Evolutionary conservation across 2,113 vertebrate species (phyloP).

Genomic region (Varanus salvator): DNA sequence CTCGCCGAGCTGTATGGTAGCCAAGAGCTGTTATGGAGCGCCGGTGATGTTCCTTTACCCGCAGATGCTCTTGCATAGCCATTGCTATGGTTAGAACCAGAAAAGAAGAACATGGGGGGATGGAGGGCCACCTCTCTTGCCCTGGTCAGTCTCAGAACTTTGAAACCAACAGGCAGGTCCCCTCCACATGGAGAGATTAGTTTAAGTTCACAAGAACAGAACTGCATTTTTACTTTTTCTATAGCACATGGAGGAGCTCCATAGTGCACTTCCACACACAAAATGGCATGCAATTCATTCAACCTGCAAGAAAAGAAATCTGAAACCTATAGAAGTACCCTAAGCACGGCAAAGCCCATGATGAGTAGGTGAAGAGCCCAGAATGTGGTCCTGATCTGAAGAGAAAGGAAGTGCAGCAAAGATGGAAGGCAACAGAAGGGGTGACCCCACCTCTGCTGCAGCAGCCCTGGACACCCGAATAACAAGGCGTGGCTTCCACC

Average conservation of each 20-base stretch:
- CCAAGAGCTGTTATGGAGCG: slow-evolving; percentile 57
- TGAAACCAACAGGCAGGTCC: not conserved
- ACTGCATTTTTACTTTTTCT: not conserved
- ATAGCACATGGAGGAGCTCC: not conserved
- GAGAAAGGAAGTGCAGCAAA: not conserved
- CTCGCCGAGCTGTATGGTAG: slow-evolving; percentile 56
- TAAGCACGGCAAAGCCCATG: no score
- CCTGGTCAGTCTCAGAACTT: not conserved
- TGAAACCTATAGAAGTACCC: not conserved
- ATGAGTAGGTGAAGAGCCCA: not conserved
- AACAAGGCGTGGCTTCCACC: not conserved
- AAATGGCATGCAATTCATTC: not conserved
- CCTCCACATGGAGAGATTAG: not conserved
- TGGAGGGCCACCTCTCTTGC: not conserved
- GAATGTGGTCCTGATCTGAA: not conserved
- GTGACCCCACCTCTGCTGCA: not conserved
- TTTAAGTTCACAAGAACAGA: not conserved
- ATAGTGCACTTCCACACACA: not conserved
- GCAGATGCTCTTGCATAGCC: slow-evolving; percentile 61
- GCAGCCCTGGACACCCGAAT: not conserved
- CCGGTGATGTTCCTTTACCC: slow-evolving; percentile 33
- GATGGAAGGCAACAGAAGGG: not conserved
- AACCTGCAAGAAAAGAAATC: not conserved
- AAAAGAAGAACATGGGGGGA: not conserved
- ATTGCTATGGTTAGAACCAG: slow-evolving; percentile 1